Evolutionary conservation across 2,888 invertebrate species (phyloP).

Genomic region (Nephrotoma flavescens): DNA sequence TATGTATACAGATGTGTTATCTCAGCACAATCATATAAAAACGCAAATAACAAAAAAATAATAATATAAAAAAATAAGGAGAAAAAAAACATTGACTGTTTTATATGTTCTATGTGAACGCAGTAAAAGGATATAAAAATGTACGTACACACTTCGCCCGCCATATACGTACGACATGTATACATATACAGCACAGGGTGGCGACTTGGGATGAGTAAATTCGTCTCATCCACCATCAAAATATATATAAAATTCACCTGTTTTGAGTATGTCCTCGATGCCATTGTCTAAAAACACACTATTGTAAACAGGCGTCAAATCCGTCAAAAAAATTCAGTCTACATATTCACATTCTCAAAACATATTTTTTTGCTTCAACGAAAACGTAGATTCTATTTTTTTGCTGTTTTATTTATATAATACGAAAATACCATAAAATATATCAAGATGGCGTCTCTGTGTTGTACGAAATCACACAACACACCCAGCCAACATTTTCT

Average conservation of each 20-base stretch:
- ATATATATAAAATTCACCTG: neutral
- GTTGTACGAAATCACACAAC: neutral
- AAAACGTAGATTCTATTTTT: neutral
- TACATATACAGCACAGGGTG: neutral
- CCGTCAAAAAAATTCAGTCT: neutral
- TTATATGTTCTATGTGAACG: neutral
- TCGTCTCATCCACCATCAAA: neutral
- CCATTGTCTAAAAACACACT: neutral
- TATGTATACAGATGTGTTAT: slow-evolving; percentile 4
- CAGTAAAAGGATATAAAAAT: neutral
- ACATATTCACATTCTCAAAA: neutral
- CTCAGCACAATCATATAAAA: neutral
- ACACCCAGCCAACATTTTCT: neutral
- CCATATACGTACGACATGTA: neutral
- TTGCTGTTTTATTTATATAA: neutral
- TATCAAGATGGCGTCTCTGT: neutral
- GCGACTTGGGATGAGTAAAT: neutral
- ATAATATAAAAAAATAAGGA: neutral
- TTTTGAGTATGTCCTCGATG: neutral
- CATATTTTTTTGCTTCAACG: neutral
- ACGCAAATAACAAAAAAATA: neutral
- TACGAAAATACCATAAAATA: neutral
- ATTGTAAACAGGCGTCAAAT: neutral
- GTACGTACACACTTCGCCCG: neutral
- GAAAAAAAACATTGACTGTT: neutral